Conservation (phyloP, 1,140 invertebrate species). For the Oedothorax gibbosus region DNA sequence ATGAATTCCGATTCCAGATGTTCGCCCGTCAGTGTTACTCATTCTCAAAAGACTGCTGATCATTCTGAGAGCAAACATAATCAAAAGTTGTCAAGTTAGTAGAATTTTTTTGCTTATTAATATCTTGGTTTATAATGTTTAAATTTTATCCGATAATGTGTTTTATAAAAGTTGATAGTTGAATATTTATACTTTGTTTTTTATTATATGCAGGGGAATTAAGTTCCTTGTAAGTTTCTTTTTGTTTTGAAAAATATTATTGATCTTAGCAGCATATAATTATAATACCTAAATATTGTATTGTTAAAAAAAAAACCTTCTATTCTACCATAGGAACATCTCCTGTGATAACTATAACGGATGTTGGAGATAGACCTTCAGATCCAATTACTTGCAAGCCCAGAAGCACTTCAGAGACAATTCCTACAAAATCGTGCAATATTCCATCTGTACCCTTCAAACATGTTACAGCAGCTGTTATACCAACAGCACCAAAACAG, state of each 20-base stretch:
- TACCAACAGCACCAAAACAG: conserved; percentile 57
- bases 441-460: conserved; percentile 19
- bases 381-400: conserved; percentile 3
- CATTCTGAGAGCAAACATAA: conserved; percentile 25
- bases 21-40: conserved; percentile 5
- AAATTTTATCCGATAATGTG: background rate
- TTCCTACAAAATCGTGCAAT: background rate
- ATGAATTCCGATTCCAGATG: conserved; percentile 29
- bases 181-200: too few relatives aligned
- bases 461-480: conserved; percentile 53
- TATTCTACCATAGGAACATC: conserved; percentile 12
- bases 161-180: background rate
- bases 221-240: too few relatives aligned
- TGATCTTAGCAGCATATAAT: too few relatives aligned
- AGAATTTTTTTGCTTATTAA: background rate
- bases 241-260: too few relatives aligned
- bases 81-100: conserved; percentile 50
- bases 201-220: too few relatives aligned
- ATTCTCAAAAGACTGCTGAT: conserved; percentile 13
- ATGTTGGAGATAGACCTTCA: conserved; percentile 9
- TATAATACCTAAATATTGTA: too few relatives aligned
- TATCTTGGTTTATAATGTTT: background rate
- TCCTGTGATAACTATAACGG: conserved; percentile 44
- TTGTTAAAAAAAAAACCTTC: too few relatives aligned
- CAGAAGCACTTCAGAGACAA: background rate